phyloP scores from a whole-genome alignment of 2,888 invertebrate species.

The Timema podura region DNA sequence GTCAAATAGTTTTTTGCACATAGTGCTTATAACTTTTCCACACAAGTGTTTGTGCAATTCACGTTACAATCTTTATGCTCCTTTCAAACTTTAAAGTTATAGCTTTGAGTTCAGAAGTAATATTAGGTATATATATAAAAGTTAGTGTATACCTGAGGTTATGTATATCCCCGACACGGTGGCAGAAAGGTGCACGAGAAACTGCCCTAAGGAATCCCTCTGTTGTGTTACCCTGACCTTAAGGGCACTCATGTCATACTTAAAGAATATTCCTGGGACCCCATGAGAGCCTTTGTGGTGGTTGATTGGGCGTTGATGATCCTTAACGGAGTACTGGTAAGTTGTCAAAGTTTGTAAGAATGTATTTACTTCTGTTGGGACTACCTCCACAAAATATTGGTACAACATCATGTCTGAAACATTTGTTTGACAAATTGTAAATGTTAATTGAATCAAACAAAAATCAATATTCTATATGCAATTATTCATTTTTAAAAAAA shows the following conservation, averaged over 20 bases:
- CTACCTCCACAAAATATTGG: constrained; percentile 94
- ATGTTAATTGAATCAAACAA: not conserved
- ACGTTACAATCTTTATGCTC: not conserved
- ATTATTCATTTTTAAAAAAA: too few relatives aligned
- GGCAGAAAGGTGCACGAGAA: constrained; percentile 83
- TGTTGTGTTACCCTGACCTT: constrained; percentile 80
- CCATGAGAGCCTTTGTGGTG: constrained; percentile 81
- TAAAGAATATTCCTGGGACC: constrained; percentile 90
- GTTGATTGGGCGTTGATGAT: constrained; percentile 75
- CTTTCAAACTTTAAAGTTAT: not conserved
- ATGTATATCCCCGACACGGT: constrained; percentile 91
- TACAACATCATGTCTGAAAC: constrained; percentile 69
- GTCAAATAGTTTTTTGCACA: too few relatives aligned
- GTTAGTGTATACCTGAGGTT: constrained; percentile 57
- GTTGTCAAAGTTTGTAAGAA: constrained; percentile 69
- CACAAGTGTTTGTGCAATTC: not conserved
- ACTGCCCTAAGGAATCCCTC: constrained; percentile 70
- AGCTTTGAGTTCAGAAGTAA: too few relatives aligned
- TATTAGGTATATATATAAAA: too few relatives aligned
- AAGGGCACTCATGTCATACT: constrained; percentile 89
- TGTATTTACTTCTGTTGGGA: constrained; percentile 89
- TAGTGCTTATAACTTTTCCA: not conserved
- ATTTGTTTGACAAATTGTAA: not conserved
- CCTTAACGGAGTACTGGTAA: constrained; percentile 93
- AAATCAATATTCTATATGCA: not conserved